Conservation (phyloP, 2,113 vertebrate genomes). For the Eudyptes chrysolophus region DNA sequence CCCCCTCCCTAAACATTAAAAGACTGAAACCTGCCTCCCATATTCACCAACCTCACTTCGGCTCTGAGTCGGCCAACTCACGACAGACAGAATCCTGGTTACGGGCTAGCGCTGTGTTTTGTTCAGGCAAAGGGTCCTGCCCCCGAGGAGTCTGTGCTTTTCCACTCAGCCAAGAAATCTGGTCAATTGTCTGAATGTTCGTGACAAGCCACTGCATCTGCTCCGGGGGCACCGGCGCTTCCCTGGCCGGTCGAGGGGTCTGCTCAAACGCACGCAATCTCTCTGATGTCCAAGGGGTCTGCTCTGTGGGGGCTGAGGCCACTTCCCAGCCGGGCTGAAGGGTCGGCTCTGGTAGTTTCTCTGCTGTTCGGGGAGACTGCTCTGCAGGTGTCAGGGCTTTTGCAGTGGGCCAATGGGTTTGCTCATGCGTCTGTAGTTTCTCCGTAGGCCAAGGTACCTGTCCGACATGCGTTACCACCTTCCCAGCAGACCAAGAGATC, state of each 20-base stretch:
- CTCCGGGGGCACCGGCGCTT: slow-evolving; percentile 58
- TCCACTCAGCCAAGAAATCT: slow-evolving; percentile 77
- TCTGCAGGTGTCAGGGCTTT: slow-evolving; percentile 66
- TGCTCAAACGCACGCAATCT: slow-evolving; percentile 72
- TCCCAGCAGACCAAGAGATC: slow-evolving; percentile 67
- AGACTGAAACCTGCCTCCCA: slow-evolving; percentile 70
- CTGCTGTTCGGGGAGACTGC: slow-evolving; percentile 65
- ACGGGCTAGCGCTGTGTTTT: slow-evolving; percentile 71
- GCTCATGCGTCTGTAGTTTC: slow-evolving; percentile 72
- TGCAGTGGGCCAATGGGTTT: slow-evolving; percentile 66
- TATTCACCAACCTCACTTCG: slow-evolving; percentile 76
- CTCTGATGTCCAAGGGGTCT: slow-evolving; percentile 75
- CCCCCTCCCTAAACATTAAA: slow-evolving; percentile 71
- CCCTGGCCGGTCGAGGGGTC: slow-evolving; percentile 73
- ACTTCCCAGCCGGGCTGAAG: slow-evolving; percentile 65
- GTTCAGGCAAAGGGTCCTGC: slow-evolving; percentile 78
- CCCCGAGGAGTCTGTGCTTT: slow-evolving; percentile 68
- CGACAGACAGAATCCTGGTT: slow-evolving; percentile 77
- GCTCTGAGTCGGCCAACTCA: slow-evolving; percentile 76
- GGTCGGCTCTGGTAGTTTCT: slow-evolving; percentile 68
- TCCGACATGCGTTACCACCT: background rate
- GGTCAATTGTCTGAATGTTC: slow-evolving; percentile 74
- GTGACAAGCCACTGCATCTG: slow-evolving; percentile 66
- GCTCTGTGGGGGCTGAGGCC: slow-evolving; percentile 64
- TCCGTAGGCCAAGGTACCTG: slow-evolving; percentile 67